These are phyloP conservation scores for Poeciliopsis presidionis DNA, from an alignment of 2,797 vertebrate genomes.

Conservation along the genomic window DNA sequence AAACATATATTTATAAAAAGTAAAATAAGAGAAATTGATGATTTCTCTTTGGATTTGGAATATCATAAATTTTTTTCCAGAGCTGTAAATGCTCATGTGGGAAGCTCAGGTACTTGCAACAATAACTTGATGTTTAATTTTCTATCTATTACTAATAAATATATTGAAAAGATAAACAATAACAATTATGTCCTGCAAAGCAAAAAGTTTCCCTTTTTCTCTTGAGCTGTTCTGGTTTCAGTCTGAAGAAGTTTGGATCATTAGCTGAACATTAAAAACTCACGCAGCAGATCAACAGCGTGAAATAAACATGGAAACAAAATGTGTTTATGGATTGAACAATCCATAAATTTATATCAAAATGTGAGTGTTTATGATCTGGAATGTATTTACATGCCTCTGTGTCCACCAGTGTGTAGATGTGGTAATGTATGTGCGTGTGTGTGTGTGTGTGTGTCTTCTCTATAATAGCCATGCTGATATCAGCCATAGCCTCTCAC, in stretches of 20 bases:
- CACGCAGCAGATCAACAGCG: neutral
- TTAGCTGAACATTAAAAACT: neutral
- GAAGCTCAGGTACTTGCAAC: no score
- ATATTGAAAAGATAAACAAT: neutral
- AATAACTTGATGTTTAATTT: no score
- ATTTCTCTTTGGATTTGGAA: no score
- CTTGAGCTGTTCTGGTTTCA: neutral
- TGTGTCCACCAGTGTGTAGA: slow-evolving; percentile 17
- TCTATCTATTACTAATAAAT: no score
- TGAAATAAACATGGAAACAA: neutral
- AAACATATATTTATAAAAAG: no score
- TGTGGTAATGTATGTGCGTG: slow-evolving; percentile 21
- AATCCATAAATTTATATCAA: neutral
- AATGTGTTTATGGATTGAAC: no score
- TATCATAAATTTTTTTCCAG: no score
- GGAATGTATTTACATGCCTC: slow-evolving; percentile 29
- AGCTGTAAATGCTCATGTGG: no score
- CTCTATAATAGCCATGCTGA: slow-evolving; percentile 68
- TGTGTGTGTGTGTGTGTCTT: slow-evolving; percentile 40
- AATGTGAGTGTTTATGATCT: slow-evolving; percentile 13
- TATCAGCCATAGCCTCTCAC: slow-evolving; percentile 73
- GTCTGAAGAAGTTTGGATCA: neutral
- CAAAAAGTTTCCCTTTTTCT: neutral
- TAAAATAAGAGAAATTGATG: no score
- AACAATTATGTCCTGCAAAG: neutral